These are phyloP conservation scores for Fabriciana adippe DNA, from an alignment of 2,888 invertebrate species.

Conservation along the genomic window DNA sequence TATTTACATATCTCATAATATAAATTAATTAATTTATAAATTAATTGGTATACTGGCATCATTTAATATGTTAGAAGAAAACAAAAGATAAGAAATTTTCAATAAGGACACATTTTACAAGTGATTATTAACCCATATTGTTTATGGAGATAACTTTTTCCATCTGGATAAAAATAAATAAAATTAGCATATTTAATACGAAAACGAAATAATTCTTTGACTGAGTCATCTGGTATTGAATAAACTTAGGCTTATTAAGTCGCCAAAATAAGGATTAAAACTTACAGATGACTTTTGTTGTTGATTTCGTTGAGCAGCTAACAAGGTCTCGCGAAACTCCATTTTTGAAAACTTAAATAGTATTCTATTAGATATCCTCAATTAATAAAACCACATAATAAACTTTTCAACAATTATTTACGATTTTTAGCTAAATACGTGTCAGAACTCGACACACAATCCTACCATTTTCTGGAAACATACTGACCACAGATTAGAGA, in stretches of 20 bases:
- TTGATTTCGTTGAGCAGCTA: conserved; percentile 79
- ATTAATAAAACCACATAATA: conserved; percentile 50
- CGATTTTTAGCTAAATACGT: conserved; percentile 73
- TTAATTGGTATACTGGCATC: background rate
- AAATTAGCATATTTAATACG: background rate
- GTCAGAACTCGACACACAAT: conserved; percentile 72
- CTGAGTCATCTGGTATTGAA: background rate
- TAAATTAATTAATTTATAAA: too few relatives aligned
- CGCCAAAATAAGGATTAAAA: conserved; percentile 48
- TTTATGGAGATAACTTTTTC: background rate
- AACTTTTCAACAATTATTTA: conserved; percentile 63
- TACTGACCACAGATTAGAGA: conserved; percentile 63
- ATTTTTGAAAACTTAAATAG: conserved; percentile 49
- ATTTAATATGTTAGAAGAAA: background rate
- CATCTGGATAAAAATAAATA: background rate
- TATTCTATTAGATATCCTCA: conserved; percentile 35
- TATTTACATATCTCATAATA: background rate
- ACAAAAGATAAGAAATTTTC: background rate
- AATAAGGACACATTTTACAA: background rate
- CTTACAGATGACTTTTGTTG: conserved; percentile 81
- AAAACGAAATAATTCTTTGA: background rate
- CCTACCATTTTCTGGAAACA: conserved; percentile 80
- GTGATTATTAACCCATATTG: conserved; percentile 9
- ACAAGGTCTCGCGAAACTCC: conserved; percentile 77
- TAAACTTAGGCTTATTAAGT: conserved; percentile 41